phyloP scores from a whole-genome alignment of 2,797 vertebrate genomes.

The Halcyon badia region DNA sequence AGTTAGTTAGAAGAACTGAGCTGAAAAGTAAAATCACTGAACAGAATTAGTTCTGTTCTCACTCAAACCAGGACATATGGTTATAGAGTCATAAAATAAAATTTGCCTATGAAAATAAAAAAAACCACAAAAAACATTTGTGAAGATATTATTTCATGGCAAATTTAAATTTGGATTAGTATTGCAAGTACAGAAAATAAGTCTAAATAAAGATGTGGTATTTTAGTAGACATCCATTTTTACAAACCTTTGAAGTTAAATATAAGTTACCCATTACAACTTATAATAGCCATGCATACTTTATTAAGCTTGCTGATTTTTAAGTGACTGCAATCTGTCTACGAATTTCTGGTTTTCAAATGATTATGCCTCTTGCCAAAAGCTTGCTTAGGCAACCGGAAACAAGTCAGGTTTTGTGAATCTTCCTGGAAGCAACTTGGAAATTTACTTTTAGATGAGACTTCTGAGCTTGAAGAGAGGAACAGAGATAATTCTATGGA shows the following conservation, averaged over 20 bases:
- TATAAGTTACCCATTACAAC: background rate
- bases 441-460: background rate
- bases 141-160: background rate
- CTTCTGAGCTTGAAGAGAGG: background rate
- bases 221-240: background rate
- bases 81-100: background rate
- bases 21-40: no score
- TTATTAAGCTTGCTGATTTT: background rate
- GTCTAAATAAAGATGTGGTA: background rate
- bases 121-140: background rate
- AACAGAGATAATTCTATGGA: background rate
- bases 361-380: background rate
- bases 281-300: background rate
- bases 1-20: no score
- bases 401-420: background rate
- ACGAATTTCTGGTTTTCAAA: background rate
- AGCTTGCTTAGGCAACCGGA: background rate
- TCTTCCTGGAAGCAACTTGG: background rate
- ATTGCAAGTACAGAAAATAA: background rate
- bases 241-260: background rate
- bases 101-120: background rate
- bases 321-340: background rate
- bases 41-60: no score
- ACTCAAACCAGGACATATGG: no score
- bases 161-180: background rate